These are phyloP conservation scores for Bradynema listronoti DNA, from an alignment of 1,140 invertebrate genomes.

Conservation along the genomic window DNA sequence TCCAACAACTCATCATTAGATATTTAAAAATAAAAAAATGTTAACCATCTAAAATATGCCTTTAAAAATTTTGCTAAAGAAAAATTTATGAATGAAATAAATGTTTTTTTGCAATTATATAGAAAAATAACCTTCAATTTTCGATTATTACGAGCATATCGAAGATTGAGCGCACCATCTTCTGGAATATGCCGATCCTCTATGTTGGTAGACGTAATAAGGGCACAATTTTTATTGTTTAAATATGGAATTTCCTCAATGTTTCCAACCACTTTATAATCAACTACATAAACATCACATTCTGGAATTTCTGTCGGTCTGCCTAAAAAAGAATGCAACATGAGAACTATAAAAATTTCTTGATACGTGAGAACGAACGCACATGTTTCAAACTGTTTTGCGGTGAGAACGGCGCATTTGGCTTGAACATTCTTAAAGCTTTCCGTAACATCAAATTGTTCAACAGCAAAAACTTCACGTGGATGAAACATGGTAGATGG, in stretches of 20 bases:
- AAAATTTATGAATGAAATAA: too few species aligned
- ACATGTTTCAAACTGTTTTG: slow-evolving; percentile 80
- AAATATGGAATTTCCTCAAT: neutral
- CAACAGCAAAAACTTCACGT: slow-evolving; percentile 84
- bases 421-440: slow-evolving; percentile 78
- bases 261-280: slow-evolving; percentile 75
- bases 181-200: slow-evolving; percentile 9
- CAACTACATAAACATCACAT: slow-evolving; percentile 83
- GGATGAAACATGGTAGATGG: slow-evolving; percentile 75
- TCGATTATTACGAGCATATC: neutral
- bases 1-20: too few species aligned
- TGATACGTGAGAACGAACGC: slow-evolving; percentile 20
- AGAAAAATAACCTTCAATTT: slow-evolving; percentile 28
- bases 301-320: slow-evolving; percentile 87
- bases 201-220: neutral
- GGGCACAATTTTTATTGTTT: slow-evolving; percentile 14
- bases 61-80: too few species aligned
- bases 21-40: too few species aligned
- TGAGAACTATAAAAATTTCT: slow-evolving; percentile 10
- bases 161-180: slow-evolving; percentile 15
- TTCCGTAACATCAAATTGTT: slow-evolving; percentile 71
- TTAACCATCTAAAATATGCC: too few species aligned
- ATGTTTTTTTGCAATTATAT: too few species aligned
- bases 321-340: slow-evolving; percentile 65
- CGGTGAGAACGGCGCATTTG: slow-evolving; percentile 80